A percentile compares a stretch with the other conserved stretches of the same genome.
phyloP scores from a whole-genome alignment of 2,888 invertebrate genomes.

The Erannis defoliaria region DNA sequence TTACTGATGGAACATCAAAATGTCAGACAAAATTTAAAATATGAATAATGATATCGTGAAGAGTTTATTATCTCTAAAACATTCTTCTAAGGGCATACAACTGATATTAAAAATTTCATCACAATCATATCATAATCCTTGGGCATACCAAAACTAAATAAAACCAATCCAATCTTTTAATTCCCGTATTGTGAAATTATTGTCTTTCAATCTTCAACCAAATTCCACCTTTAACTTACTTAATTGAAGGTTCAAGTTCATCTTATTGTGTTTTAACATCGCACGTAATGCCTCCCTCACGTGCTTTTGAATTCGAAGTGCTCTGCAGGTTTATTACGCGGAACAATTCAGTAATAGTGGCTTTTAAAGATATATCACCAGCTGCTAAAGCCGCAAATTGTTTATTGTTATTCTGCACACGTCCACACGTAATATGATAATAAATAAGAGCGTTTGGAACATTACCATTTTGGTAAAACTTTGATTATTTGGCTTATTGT shows the following conservation, averaged over 20 bases:
- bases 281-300: conserved; percentile 54
- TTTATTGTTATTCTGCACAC: conserved; percentile 27
- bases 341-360: conserved; percentile 68
- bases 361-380: conserved; percentile 30
- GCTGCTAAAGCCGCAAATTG: conserved; percentile 25
- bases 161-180: conserved; percentile 17
- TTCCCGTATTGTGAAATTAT: conserved; percentile 22
- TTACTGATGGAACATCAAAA: too few species aligned
- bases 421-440: too few species aligned
- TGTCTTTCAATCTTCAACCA: background rate
- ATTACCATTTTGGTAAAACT: background rate
- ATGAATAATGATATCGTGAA: too few species aligned
- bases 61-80: too few species aligned
- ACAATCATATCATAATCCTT: too few species aligned
- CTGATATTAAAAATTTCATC: too few species aligned
- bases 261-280: conserved; percentile 6
- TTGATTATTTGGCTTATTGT: background rate
- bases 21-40: too few species aligned
- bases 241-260: conserved; percentile 33
- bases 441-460: too few species aligned
- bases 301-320: conserved; percentile 65
- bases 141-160: conserved; percentile 13
- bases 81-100: too few species aligned
- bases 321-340: conserved; percentile 64
- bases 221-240: background rate